Base-by-base conservation (phyloP, 2,888 invertebrate genomes). In the Chalcis sispes region DNA sequence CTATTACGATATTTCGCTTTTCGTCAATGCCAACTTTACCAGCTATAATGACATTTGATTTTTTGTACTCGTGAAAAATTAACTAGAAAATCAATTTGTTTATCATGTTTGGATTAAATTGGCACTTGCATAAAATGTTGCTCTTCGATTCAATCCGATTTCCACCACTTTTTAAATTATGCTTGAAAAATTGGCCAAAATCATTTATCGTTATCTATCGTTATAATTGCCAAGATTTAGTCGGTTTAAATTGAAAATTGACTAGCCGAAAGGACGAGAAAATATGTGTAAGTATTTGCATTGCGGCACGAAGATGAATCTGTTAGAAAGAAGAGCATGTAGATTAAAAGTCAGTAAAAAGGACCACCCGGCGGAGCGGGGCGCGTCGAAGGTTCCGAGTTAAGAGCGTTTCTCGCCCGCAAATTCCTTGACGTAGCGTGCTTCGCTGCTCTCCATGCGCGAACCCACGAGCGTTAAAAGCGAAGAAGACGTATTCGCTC, bases 311-410 rank as follows among this genome's bases (percentile, higher is more conserved):
- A 58, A 70, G 48, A 70, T 52, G 23, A 62, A 71, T 71, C 52
- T 32, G 62, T 52, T 42, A 61, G 23, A 70, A 59, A 50, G 10
- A 36, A 56, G 15, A 2, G 72, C 2, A 29, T 20, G 40, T 15
- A 36, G 23, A 56, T 56, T 50, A 50, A 50, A 20, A 50, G 20
- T 20, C 18, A 48, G 54, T 61, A 64, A 64, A 69, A 79, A 72
- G 82, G 85, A 85, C 85, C 85, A 84, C 85, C 85, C 85, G 82
- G 82, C 75, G 75, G 58, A 52, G 77, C 62, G 74, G 25, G 69
- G 40, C 23, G 54, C 36, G 72, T 70, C 78, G 79, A 74, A 56
- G 56, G 2, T 27, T 79, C 79, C 56, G 40, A 48, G 72, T 58
- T 50, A 59, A 66, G 36, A 72, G 65, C 52, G 20, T 61, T 48